Percentiles rank a stretch among this genome's conserved stretches.
Evolutionary conservation across 30 jellyfish, hydroid and myxozoan genomes (phyloP).

Genomic region (Pseudorhiza aurosa): DNA sequence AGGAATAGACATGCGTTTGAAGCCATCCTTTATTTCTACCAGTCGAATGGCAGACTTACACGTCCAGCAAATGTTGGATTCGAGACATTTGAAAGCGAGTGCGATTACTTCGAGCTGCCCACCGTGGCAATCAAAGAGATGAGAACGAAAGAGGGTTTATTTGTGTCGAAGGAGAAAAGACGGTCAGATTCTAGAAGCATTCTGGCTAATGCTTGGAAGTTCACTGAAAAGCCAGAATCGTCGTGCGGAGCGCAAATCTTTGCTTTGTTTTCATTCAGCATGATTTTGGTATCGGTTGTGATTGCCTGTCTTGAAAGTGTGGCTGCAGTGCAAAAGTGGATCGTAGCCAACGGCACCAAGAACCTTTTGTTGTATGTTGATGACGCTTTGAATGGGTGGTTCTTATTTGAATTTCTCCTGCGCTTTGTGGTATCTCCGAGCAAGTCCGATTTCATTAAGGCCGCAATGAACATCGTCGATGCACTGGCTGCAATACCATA

Average conservation of each 20-base stretch:
- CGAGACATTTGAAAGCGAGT: slow-evolving; percentile 87
- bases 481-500: slow-evolving; percentile 79
- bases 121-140: slow-evolving; percentile 46
- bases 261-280: slow-evolving; percentile 65
- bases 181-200: neutral
- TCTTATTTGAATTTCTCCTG: slow-evolving; percentile 63
- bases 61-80: slow-evolving; percentile 80
- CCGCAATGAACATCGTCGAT: slow-evolving; percentile 76
- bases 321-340: slow-evolving; percentile 30
- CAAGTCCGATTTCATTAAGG: slow-evolving; percentile 49
- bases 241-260: slow-evolving; percentile 70
- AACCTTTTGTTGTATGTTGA: slow-evolving; percentile 12
- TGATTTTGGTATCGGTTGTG: slow-evolving; percentile 74
- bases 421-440: slow-evolving; percentile 67
- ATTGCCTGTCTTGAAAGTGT: slow-evolving; percentile 85
- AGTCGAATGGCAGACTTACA: slow-evolving; percentile 83
- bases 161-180: slow-evolving; percentile 11
- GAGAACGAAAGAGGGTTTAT: slow-evolving; percentile 74
- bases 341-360: neutral
- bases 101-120: slow-evolving; percentile 82
- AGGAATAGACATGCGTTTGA: slow-evolving; percentile 87
- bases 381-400: slow-evolving; percentile 64
- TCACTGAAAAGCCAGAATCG: slow-evolving; percentile 85
- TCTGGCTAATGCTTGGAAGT: slow-evolving; percentile 57
- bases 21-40: slow-evolving; percentile 90